Conservation (phyloP, 2,797 vertebrate species). For the Liasis olivaceus region DNA sequence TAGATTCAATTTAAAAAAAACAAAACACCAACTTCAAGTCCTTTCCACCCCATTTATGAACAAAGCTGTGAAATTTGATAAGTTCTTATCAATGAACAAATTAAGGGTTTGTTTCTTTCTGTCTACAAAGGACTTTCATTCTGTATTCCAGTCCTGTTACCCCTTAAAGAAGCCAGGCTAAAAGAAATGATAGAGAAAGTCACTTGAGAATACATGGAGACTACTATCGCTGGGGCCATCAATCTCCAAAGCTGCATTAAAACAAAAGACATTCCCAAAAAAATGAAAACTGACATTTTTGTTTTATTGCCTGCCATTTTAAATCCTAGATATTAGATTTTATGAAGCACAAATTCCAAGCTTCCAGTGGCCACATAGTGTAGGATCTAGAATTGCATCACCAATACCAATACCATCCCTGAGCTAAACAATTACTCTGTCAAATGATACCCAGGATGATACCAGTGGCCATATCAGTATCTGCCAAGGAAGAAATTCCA, state of each 20-base stretch:
- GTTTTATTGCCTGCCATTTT: constrained; percentile 46
- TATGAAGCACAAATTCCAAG: not conserved
- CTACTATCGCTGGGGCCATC: constrained; percentile 43
- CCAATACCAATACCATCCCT: not conserved
- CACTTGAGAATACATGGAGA: constrained; percentile 15
- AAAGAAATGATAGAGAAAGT: not conserved
- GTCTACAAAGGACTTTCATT: not conserved
- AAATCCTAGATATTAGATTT: constrained; percentile 26
- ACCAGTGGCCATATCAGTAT: not conserved
- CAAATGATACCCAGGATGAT: not conserved
- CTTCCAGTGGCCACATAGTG: rapidly evolving
- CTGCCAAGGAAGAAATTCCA: not conserved
- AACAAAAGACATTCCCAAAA: constrained; percentile 53
- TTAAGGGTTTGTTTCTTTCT: not conserved
- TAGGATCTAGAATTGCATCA: not conserved
- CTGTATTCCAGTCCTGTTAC: not conserved
- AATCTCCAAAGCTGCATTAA: constrained; percentile 58
- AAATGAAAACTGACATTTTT: constrained; percentile 64
- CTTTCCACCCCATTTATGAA: not conserved
- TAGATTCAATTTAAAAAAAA: not conserved
- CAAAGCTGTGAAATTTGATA: not conserved
- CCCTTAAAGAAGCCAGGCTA: not conserved
- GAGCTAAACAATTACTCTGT: not conserved
- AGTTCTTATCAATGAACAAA: not conserved
- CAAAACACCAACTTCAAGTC: not conserved